phyloP scores from a whole-genome alignment of 2,113 vertebrate genomes.

The Progne subis region DNA sequence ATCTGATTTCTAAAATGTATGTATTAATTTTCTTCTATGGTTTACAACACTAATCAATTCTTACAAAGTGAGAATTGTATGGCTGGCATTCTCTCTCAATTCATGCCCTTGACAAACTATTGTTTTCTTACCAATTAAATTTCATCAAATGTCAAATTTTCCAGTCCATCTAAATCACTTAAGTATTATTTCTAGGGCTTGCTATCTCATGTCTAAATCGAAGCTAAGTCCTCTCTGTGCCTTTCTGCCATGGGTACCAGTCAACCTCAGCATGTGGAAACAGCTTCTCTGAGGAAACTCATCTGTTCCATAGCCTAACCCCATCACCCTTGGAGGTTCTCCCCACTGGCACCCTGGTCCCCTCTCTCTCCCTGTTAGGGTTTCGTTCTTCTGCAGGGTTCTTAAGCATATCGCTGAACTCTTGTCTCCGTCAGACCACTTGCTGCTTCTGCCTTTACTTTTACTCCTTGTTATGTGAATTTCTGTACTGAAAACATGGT shows the following conservation, averaged over 20 bases:
- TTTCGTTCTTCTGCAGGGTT: background rate
- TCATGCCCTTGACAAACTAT: background rate
- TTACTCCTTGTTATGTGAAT: background rate
- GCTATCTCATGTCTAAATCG: background rate
- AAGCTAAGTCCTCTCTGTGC: background rate
- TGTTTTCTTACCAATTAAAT: background rate
- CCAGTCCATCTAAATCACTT: background rate
- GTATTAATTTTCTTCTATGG: background rate
- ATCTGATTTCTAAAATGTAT: background rate
- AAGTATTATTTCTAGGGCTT: background rate
- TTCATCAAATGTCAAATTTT: background rate
- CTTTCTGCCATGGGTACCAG: background rate
- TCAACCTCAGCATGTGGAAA: background rate
- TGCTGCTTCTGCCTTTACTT: background rate
- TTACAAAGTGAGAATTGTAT: background rate
- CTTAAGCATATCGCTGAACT: background rate
- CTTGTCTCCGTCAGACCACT: accelerated
- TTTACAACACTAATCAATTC: background rate
- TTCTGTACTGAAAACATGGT: background rate
- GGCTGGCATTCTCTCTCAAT: background rate
- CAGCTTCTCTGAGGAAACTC: background rate
- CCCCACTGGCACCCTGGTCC: accelerated
- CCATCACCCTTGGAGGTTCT: accelerated
- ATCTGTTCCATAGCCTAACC: background rate
- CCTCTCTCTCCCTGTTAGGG: no score